Evolutionary conservation across 1,140 invertebrate species (phyloP).

Genomic region (Colletes gigas): DNA sequence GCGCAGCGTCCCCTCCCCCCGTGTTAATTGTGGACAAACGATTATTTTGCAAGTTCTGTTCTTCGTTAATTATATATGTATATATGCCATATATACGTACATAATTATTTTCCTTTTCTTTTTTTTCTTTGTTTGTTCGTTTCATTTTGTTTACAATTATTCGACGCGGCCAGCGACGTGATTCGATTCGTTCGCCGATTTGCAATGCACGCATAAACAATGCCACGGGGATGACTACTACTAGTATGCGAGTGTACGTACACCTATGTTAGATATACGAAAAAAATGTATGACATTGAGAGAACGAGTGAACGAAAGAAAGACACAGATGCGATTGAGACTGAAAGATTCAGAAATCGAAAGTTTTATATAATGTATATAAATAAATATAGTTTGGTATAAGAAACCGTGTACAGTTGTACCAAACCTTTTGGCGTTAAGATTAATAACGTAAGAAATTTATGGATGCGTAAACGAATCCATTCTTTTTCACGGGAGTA

Average conservation of each 20-base stretch:
- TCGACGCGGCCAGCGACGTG: not conserved
- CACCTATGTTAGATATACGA: not conserved
- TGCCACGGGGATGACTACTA: conserved; percentile 19
- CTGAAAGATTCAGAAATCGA: conserved; percentile 41
- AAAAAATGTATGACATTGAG: not conserved
- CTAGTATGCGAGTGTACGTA: not conserved
- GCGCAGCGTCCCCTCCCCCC: not conserved
- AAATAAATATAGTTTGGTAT: conserved; percentile 40
- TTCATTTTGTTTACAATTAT: conserved; percentile 21
- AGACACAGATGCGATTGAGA: conserved; percentile 7
- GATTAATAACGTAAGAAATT: not conserved
- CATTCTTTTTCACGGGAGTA: not conserved
- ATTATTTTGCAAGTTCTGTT: conserved; percentile 2
- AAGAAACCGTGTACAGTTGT: conserved; percentile 44
- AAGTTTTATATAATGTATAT: conserved; percentile 44
- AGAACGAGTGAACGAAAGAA: conserved; percentile 10
- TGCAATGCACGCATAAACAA: conserved; percentile 28
- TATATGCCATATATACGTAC: not conserved
- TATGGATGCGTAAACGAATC: not conserved
- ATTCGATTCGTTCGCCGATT: conserved; percentile 10
- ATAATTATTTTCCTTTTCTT: not conserved
- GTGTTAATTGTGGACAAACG: not conserved
- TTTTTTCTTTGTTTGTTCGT: not conserved
- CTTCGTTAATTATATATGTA: not conserved
- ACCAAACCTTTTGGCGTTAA: conserved; percentile 9